A percentile compares a stretch with the other conserved stretches of the same genome.
These are phyloP conservation scores for Clusia tigrina DNA, from an alignment of 2,888 invertebrate genomes.

Conservation along the genomic window DNA sequence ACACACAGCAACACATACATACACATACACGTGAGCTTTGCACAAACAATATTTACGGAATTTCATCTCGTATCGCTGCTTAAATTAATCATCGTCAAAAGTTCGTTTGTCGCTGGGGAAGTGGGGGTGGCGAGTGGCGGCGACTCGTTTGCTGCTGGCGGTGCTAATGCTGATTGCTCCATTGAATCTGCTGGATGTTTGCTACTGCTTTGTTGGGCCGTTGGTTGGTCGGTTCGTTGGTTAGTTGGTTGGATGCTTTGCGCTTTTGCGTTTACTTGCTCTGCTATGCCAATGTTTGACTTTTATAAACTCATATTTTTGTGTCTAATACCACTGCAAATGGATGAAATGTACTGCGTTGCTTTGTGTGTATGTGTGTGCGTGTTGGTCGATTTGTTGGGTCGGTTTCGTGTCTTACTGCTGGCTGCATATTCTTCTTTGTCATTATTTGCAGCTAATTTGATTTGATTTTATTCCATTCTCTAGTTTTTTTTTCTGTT, in stretches of 20 bases:
- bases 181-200: too few species aligned
- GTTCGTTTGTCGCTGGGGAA: too few species aligned
- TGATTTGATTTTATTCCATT: background rate
- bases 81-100: background rate
- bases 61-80: background rate
- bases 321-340: too few species aligned
- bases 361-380: too few species aligned
- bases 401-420: background rate
- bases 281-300: too few species aligned
- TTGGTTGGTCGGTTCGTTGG: background rate
- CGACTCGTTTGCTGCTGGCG: too few species aligned
- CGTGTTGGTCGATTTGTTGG: background rate
- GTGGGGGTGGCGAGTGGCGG: too few species aligned
- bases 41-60: background rate
- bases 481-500: background rate
- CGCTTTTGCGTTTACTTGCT: background rate
- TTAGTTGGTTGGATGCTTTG: background rate
- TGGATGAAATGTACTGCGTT: too few species aligned
- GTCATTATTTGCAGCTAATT: too few species aligned
- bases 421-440: background rate
- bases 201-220: too few species aligned
- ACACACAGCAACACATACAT: background rate
- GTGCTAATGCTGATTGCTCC: too few species aligned
- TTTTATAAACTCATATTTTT: too few species aligned
- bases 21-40: background rate